Base-by-base conservation (phyloP, 2,113 vertebrate species). In the Heterotilapia buettikoferi region DNA sequence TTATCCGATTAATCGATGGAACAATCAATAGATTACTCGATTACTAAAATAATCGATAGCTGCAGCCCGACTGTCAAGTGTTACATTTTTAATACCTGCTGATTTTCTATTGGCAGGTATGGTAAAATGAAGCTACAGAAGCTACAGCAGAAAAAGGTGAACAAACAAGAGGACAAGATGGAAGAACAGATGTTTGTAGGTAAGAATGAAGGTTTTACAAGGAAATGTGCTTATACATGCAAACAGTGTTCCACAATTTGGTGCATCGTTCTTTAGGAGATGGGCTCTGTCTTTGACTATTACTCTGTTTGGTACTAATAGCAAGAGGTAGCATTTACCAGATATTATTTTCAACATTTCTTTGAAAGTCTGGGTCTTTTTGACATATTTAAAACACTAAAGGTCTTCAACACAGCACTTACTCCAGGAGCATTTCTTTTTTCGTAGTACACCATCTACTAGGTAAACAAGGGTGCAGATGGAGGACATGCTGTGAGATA, bases 101-200 rank as follows among this genome's bases (percentile, higher is more conserved):
- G 61, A 13, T 38, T 66, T 53, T 83, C 19, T 80, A 18, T 7
- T 43, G 78, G 19, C 95, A 99, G 98, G 76, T 96, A 97, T 90
- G 96, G 96, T 90, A 96, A 93, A 88, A 92, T 88, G 38, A 96
- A 95, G 79, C 63, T 97, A 45, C 95, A 96, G 31, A 97, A 93
- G 86, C 84, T 94, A 2, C 95, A 94, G 43, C 96, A 91, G 94
- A 97, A 96, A 24, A 98, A 95, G 90, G 83, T 96, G 19, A 95
- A 97, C 50, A 96, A 94, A 92, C 94, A 90, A 4, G 95, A 93
- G 10, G 94, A 82, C 3, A 78, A 78, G 80, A 71, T 97, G 78
- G 99, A 99, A 92, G 97, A 96, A 87, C 97, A 97, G 78, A 93
- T 96, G 87, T 96, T 98, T 68, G 89, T 81, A 95, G 99, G 99